Percentiles rank a stretch among this genome's conserved stretches.
phyloP scores from a whole-genome alignment of 2,888 invertebrate species.

The Trimorus sp. region DNA sequence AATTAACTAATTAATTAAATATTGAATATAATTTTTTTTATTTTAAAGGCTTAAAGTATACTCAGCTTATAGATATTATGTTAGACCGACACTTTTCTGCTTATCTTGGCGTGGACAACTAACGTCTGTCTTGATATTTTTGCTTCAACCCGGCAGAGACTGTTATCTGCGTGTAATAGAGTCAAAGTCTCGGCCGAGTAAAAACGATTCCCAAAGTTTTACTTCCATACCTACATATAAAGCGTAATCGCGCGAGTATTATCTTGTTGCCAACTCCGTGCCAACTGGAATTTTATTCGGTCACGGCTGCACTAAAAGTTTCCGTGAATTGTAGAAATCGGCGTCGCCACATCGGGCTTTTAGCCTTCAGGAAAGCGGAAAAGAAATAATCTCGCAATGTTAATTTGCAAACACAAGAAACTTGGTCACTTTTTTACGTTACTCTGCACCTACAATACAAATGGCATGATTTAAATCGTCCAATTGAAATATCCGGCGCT shows the following conservation, averaged over 20 bases:
- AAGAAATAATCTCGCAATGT: constrained; percentile 62
- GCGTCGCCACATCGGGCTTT: constrained; percentile 64
- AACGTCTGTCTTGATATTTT: no score
- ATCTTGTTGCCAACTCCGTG: no score
- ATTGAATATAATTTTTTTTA: no score
- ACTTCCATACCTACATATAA: constrained; percentile 62
- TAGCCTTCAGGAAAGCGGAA: constrained; percentile 46
- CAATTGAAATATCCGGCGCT: constrained; percentile 11
- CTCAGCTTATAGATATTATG: no score
- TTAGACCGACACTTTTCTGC: no score
- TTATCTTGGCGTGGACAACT: no score
- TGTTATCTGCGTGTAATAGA: constrained; percentile 57
- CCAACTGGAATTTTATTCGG: no score
- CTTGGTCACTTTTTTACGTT: constrained; percentile 23
- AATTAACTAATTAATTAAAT: no score
- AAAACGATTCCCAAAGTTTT: constrained; percentile 64
- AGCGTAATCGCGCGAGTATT: no score
- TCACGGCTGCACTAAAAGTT: no score
- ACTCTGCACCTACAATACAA: constrained; percentile 38
- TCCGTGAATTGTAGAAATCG: constrained; percentile 66
- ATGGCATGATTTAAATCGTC: constrained; percentile 39
- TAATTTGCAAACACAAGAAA: constrained; percentile 55
- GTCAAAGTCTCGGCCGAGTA: constrained; percentile 59
- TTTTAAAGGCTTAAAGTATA: no score
- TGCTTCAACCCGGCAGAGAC: constrained; percentile 25